phyloP scores from a whole-genome alignment of 2,797 vertebrate species.

The Halcyon smyrnensis region DNA sequence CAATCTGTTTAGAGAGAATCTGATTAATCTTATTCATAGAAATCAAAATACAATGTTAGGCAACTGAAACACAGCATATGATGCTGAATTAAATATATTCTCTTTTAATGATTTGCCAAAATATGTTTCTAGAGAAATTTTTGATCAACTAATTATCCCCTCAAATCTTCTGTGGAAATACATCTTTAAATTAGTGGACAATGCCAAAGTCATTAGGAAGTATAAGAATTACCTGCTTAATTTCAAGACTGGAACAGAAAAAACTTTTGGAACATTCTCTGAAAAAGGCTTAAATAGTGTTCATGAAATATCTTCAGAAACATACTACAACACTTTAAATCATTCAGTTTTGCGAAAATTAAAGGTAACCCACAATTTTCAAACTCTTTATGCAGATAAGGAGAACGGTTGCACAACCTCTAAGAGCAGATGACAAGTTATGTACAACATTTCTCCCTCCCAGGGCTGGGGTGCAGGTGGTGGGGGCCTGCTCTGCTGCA shows the following conservation, averaged over 20 bases:
- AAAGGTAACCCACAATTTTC: neutral
- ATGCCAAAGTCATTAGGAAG: neutral
- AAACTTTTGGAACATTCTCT: neutral
- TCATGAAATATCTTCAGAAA: neutral
- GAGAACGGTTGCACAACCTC: neutral
- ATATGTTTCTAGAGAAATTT: neutral
- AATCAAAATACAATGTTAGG: neutral
- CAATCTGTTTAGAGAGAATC: neutral
- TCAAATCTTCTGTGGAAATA: neutral
- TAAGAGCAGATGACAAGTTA: neutral
- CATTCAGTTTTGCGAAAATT: neutral
- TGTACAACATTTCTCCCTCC: neutral
- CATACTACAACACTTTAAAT: neutral
- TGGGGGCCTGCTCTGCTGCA: fast-evolving
- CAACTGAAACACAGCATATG: neutral
- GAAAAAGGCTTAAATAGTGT: neutral
- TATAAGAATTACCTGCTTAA: neutral
- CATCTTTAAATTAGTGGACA: neutral
- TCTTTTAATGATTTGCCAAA: neutral
- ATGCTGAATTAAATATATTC: neutral
- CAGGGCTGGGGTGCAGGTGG: fast-evolving
- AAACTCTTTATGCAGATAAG: neutral
- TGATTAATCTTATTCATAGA: neutral
- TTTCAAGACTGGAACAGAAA: neutral
- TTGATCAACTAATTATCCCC: neutral